Evolutionary conservation across 2,888 invertebrate genomes (phyloP), one percentile per base, ranked within the genome.

Genomic region (Gymnoscelis rufifasciata): DNA sequence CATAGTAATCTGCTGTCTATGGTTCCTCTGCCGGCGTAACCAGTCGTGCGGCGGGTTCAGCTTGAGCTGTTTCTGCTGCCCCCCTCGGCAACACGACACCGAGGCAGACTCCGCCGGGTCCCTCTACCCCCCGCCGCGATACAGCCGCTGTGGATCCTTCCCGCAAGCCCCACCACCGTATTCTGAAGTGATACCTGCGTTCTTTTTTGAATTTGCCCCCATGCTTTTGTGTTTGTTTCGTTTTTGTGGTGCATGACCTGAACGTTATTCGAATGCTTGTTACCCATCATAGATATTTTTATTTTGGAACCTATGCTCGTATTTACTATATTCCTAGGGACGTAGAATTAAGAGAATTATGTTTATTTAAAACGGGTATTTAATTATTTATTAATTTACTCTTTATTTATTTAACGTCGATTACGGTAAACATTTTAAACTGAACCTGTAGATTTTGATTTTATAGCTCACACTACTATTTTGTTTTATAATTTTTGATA

Each of bases 91-190:
- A 1, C 73, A 72, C 28, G 76, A 86, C 11, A 94, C 94, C 0
- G 94, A 95, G 63, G 92, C 92, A 15, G 94, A 94, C 73, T 95
- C 93, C 0, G 92, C 94, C 2, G 93, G 94, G 28, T 94, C 94
- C 0, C 93, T 93, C 65, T 95, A 94, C 77, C 93, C 93, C 0
- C 95, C 95, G 6, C 95, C 95, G 0, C 93, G 94, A 62, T 95
- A 95, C 75, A 94, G 94, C 71, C 92, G 95, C 68, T 95, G 95
- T 68, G 93, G 93, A 49, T 95, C 95, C 47, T 93, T 95, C 72
- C 93, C 94, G 66, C 94, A 93, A 71, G 92, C 93, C 1, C 95
- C 95, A 19, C 95, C 95, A 12, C 95, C 95, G 0, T 95, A 95
- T 78, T 93, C 94, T 51, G 95, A 95, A 91, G 95, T 95, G 60